Evolutionary conservation across 2,797 vertebrate species (phyloP), one percentile per base, ranked within the genome.

Genomic region (Cyclopterus lumpus): DNA sequence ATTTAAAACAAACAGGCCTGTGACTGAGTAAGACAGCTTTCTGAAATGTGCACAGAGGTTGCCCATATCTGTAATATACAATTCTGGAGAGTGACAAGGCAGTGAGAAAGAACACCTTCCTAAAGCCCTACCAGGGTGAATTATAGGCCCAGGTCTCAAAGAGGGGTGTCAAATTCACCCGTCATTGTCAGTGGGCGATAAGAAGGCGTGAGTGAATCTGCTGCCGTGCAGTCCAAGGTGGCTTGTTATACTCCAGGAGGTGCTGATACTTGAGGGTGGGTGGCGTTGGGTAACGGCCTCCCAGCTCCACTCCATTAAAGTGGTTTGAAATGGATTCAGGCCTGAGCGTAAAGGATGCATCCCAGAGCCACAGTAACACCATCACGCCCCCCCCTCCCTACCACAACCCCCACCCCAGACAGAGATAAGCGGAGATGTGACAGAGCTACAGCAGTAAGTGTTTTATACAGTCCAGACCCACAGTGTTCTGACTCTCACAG

Each of bases 371-470:
- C 61, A 54, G 64, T 73, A 82, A 74, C 67, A 71, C 83, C 69
- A 49, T 83, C 73, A 68, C 69, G 57, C 53, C 72, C 16, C 20
- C 34, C 59, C 57, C 59, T 34, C 32, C 61, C 49, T n/a, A n/a
- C n/a, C n/a, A 34, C 54, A 53, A 2, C 51, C 72, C 58, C 28
- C 65, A 57, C 34, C 51, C 67, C 40, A 72, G 18, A 84, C 49
- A 76, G 72, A 92, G 90, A 93, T 89, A 92, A 93, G 90, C 42
- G 53, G 82, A 75, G 70, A 82, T 72, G 83, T 84, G 82, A 89
- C 79, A 81, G 73, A 66, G 67, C 77, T 73, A 30, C 3, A 64
- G 67, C 68, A 55, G 65, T 73, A 83, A 88, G 82, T 68, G 83
- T 77, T 83, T 90, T 71, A 92, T 80, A 81, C 60, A 86, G 71